These are phyloP conservation scores for Acanthosepion lycidas DNA, from an alignment of 2,888 invertebrate species.

Conservation along the genomic window DNA sequence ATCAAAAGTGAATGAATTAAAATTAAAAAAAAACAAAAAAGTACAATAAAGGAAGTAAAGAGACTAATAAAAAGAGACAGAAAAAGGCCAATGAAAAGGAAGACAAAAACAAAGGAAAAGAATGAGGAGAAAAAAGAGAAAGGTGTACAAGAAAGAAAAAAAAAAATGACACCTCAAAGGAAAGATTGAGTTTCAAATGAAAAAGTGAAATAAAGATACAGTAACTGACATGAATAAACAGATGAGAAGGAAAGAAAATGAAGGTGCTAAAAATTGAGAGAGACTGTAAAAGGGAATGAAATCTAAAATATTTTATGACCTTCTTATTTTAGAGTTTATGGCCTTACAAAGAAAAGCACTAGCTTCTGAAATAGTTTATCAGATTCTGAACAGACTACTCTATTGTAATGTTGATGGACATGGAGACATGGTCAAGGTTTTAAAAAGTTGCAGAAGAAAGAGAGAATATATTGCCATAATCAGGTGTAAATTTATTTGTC, in stretches of 20 bases:
- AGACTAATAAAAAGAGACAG: too few relatives aligned
- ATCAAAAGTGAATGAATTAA: neutral
- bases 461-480: neutral
- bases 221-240: neutral
- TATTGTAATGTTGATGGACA: neutral
- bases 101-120: neutral
- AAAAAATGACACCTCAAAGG: neutral
- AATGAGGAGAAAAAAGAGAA: neutral
- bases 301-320: neutral
- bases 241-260: neutral
- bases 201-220: neutral
- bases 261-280: neutral
- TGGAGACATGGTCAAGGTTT: neutral
- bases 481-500: slow-evolving; percentile 24
- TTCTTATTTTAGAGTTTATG: neutral
- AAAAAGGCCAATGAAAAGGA: neutral
- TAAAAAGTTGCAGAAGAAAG: neutral
- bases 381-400: neutral
- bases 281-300: neutral
- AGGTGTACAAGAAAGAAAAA: neutral
- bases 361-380: neutral
- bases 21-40: too few relatives aligned
- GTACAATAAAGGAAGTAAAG: too few relatives aligned
- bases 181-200: neutral
- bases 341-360: neutral